These are phyloP conservation scores for Urocynchramus pylzowi DNA, from an alignment of 2,113 vertebrate genomes.

Conservation along the genomic window DNA sequence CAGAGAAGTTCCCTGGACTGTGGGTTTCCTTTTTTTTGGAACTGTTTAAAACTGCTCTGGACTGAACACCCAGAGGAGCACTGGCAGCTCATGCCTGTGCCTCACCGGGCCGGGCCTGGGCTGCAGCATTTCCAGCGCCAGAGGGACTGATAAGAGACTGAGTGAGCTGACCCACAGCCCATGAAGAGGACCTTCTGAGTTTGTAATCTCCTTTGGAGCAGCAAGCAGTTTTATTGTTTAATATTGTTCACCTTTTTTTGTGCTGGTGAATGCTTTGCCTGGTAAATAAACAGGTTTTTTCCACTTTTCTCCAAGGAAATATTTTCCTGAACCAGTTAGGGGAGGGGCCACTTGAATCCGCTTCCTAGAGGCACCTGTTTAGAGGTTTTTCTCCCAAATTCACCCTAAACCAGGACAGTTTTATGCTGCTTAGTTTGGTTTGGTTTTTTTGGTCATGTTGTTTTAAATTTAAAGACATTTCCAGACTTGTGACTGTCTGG, in stretches of 20 bases:
- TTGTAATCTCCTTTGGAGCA: background rate
- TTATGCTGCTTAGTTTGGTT: background rate
- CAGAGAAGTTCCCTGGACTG: background rate
- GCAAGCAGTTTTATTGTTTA: background rate
- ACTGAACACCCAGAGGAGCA: too few relatives aligned
- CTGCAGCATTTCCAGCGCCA: accelerated
- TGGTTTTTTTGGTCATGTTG: accelerated
- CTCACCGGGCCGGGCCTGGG: background rate
- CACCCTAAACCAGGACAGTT: background rate
- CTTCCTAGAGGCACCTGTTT: background rate
- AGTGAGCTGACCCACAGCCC: background rate
- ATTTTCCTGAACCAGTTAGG: background rate
- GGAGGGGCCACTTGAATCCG: background rate
- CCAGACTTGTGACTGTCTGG: background rate
- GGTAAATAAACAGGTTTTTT: background rate
- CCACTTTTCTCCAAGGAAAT: background rate
- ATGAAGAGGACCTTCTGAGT: background rate
- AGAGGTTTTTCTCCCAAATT: background rate
- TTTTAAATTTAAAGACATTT: too few relatives aligned
- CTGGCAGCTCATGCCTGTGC: background rate
- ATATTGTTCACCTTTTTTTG: background rate
- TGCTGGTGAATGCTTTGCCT: background rate
- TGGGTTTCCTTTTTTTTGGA: background rate
- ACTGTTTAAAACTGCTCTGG: background rate
- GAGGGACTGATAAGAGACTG: background rate